phyloP scores from a whole-genome alignment of 2,888 invertebrate genomes.

The Nemotelus pantherinus region DNA sequence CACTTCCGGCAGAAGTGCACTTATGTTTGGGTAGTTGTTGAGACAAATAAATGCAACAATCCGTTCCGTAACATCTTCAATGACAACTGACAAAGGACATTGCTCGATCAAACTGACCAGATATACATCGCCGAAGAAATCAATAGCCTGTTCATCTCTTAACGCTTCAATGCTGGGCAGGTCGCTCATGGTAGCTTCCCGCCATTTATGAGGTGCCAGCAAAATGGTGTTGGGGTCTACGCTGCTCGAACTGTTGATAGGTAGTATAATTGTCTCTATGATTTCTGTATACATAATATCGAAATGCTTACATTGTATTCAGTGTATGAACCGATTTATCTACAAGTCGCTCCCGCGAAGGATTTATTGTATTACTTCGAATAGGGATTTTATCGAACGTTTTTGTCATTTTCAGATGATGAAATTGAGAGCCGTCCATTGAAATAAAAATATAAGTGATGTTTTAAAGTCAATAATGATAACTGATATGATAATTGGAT shows the following conservation, averaged over 20 bases:
- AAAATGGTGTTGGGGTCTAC: neutral
- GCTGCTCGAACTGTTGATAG: neutral
- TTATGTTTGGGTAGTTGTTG: constrained; percentile 68
- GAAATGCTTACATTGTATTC: neutral
- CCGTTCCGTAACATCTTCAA: constrained; percentile 53
- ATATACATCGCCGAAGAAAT: constrained; percentile 17
- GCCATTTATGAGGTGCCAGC: constrained; percentile 21
- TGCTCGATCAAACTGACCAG: constrained; percentile 13
- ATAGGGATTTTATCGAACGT: too few relatives aligned
- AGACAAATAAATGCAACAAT: constrained; percentile 61
- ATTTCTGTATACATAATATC: too few relatives aligned
- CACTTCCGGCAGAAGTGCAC: constrained; percentile 67
- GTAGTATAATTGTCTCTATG: too few relatives aligned
- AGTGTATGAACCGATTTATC: neutral
- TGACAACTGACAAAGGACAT: constrained; percentile 21
- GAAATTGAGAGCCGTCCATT: too few relatives aligned
- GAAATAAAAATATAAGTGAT: too few relatives aligned
- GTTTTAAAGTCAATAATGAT: too few relatives aligned
- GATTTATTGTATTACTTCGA: neutral
- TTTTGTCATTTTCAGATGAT: too few relatives aligned
- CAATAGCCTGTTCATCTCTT: neutral
- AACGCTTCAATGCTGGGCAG: constrained; percentile 15
- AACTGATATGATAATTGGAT: too few relatives aligned
- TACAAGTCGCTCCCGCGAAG: neutral
- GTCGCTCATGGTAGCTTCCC: constrained; percentile 21